These are phyloP conservation scores for Thymelicus lineola DNA, from an alignment of 2,888 invertebrate species.

Conservation along the genomic window DNA sequence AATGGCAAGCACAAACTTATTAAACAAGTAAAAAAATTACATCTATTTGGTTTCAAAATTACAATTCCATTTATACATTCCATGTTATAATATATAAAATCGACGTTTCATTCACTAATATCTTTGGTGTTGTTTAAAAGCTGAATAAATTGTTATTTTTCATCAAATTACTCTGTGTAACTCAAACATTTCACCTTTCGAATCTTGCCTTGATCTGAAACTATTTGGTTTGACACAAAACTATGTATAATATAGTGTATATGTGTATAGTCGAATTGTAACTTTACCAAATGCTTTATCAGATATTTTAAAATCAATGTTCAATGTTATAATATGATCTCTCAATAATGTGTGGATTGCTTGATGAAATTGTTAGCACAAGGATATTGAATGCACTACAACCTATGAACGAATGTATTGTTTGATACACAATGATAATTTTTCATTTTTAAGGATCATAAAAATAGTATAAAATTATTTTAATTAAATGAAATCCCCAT, in stretches of 20 bases:
- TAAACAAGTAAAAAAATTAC: no score
- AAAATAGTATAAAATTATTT: no score
- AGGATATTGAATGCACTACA: constrained; percentile 3
- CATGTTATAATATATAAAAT: not conserved
- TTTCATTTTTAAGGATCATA: no score
- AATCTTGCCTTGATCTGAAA: no score
- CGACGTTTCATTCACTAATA: not conserved
- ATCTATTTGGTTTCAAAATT: not conserved
- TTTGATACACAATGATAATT: not conserved
- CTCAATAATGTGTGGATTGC: constrained; percentile 13
- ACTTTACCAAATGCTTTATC: not conserved
- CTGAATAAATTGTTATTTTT: no score
- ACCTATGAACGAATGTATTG: not conserved
- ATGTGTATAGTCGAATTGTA: not conserved
- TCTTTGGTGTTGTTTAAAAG: not conserved
- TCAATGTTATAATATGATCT: constrained; percentile 21
- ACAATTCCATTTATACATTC: constrained; percentile 1
- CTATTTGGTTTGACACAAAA: no score
- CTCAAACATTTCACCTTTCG: no score
- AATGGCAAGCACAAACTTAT: not conserved
- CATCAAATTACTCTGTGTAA: no score
- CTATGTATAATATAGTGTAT: no score
- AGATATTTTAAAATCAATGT: not conserved
- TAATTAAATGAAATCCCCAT: no score
- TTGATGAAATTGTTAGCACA: constrained; percentile 12